phyloP scores from a whole-genome alignment of 2,113 vertebrate species.

The Ancistrus triradiatus region DNA sequence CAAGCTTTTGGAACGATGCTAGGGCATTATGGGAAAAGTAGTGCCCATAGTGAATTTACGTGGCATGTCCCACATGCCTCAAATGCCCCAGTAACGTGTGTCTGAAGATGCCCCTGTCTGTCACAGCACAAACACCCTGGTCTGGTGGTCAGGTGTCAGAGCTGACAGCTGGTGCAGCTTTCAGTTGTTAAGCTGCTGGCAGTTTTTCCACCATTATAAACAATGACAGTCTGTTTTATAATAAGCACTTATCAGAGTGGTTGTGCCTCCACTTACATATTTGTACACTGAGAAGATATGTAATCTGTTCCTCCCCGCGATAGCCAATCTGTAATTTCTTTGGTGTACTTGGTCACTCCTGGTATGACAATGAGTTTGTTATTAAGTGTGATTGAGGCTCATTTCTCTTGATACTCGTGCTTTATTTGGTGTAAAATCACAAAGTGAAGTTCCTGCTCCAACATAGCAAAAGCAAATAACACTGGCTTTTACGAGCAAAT shows the following conservation, averaged over 20 bases:
- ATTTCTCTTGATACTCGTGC: slow-evolving; percentile 7
- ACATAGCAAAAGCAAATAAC: slow-evolving; percentile 24
- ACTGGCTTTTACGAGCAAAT: slow-evolving; percentile 34
- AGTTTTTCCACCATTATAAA: slow-evolving; percentile 19
- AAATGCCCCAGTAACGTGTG: no score
- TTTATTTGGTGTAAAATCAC: slow-evolving; percentile 34
- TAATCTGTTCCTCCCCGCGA: slow-evolving; percentile 7
- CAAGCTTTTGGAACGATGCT: no score
- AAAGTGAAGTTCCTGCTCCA: slow-evolving; percentile 21
- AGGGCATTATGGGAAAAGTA: no score
- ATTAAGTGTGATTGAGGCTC: slow-evolving; percentile 16
- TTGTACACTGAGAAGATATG: background rate
- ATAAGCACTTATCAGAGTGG: background rate
- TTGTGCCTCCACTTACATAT: slow-evolving; percentile 4
- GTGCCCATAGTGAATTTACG: no score
- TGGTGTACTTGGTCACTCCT: background rate
- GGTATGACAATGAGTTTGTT: slow-evolving; percentile 19
- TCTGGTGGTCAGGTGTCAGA: slow-evolving; percentile 35
- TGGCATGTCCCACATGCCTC: no score
- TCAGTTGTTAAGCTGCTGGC: slow-evolving; percentile 34
- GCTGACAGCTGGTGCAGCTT: slow-evolving; percentile 26
- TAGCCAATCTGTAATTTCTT: background rate
- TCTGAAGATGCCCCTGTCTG: no score
- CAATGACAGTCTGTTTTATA: slow-evolving; percentile 6
- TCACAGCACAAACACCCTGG: slow-evolving; percentile 11